phyloP scores from a whole-genome alignment of 2,113 vertebrate genomes.

The Erinaceus europaeus region DNA sequence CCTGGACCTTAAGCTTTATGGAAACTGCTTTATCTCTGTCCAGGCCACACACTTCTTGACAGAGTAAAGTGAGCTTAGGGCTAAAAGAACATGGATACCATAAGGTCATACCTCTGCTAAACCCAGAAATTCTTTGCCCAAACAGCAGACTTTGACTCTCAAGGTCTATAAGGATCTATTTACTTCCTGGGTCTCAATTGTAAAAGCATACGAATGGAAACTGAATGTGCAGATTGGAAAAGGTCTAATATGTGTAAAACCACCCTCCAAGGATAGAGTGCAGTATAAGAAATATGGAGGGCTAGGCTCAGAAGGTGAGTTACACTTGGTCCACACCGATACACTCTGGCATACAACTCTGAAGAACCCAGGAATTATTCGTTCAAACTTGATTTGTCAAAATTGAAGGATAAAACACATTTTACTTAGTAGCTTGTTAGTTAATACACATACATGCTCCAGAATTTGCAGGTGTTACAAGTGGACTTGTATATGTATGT shows the following conservation, averaged over 20 bases:
- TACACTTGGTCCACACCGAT: background rate
- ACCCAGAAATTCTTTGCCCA: background rate
- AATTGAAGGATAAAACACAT: background rate
- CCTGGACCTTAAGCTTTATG: background rate
- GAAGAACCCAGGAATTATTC: constrained; percentile 5
- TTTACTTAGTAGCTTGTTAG: background rate
- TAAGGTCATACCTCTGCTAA: background rate
- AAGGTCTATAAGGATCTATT: background rate
- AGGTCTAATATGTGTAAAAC: background rate
- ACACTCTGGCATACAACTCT: background rate
- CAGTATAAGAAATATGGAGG: background rate
- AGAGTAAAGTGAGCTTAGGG: background rate
- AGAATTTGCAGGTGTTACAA: too few species aligned
- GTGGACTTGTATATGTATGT: too few species aligned
- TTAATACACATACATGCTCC: too few species aligned
- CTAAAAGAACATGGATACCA: background rate
- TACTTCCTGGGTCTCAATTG: background rate
- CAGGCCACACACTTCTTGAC: background rate
- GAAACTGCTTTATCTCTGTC: background rate
- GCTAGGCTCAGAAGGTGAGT: background rate
- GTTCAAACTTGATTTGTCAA: background rate
- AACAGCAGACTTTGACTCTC: background rate
- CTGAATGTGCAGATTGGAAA: background rate
- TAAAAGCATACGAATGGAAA: background rate
- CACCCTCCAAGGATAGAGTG: background rate